Evolutionary conservation across 2,888 invertebrate genomes (phyloP).

Genomic region (Stegophylla sp.): DNA sequence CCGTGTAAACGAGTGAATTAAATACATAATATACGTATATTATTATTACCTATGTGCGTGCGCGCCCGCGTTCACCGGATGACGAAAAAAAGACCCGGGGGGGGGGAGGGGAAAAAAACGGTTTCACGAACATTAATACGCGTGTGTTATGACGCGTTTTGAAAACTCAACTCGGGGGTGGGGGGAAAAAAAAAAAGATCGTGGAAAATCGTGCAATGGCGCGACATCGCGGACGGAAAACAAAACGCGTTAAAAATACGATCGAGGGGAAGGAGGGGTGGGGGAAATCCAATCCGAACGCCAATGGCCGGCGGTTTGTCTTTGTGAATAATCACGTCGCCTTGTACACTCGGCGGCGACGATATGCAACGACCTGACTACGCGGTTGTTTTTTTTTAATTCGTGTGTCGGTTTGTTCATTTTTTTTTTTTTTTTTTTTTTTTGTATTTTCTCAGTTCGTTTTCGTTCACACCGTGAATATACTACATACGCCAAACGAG

Average conservation of each 20-base stretch:
- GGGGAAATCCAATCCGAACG: too few species aligned
- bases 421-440: too few species aligned
- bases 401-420: too few species aligned
- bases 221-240: not conserved
- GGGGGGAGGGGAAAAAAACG: not conserved
- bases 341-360: not conserved
- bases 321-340: constrained; percentile 41
- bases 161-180: not conserved
- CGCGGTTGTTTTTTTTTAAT: too few species aligned
- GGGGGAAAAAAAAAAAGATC: constrained; percentile 1
- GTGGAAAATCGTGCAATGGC: constrained; percentile 18
- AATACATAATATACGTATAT: too few species aligned
- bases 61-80: not conserved
- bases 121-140: not conserved
- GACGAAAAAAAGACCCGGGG: not conserved
- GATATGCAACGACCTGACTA: too few species aligned
- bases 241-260: not conserved
- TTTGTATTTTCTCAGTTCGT: too few species aligned
- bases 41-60: too few species aligned
- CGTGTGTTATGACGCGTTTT: constrained; percentile 4
- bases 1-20: too few species aligned
- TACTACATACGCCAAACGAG: too few species aligned
- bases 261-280: not conserved
- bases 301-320: constrained; percentile 20
- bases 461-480: not conserved